phyloP scores from a whole-genome alignment of 2,113 vertebrate species.

The Notarius lentiginosus region DNA sequence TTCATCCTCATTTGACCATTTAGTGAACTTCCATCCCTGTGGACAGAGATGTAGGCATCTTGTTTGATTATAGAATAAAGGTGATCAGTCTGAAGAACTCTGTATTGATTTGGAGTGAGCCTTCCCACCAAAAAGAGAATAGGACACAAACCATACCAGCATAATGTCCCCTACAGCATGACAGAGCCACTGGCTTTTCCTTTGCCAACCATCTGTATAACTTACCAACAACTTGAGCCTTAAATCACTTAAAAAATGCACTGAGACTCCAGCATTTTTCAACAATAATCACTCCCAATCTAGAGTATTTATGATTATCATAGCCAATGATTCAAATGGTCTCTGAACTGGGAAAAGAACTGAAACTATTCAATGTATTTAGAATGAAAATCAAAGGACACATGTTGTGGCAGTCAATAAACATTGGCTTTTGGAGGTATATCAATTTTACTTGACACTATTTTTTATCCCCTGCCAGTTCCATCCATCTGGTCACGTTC shows the following conservation, averaged over 20 bases:
- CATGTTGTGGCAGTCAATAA: not conserved
- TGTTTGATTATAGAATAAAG: not conserved
- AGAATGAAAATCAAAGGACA: not conserved
- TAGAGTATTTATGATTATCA: not conserved
- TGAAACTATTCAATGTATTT: not conserved
- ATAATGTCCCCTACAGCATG: not conserved
- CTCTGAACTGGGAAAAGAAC: not conserved
- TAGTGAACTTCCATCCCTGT: not conserved
- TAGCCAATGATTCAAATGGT: not conserved
- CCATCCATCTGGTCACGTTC: no score
- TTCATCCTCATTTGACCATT: not conserved
- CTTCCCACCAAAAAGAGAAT: not conserved
- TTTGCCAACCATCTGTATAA: not conserved
- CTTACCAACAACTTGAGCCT: not conserved
- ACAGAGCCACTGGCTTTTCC: not conserved
- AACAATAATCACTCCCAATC: not conserved
- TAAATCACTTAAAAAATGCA: not conserved
- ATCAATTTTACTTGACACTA: not conserved
- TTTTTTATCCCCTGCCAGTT: not conserved
- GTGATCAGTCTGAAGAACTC: not conserved
- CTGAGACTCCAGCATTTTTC: not conserved
- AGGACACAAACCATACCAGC: not conserved
- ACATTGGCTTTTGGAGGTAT: not conserved
- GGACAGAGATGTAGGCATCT: not conserved
- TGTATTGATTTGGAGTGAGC: not conserved